Evolutionary conservation across 1,140 invertebrate genomes (phyloP), one percentile per base, ranked within the genome.

Genomic region (Drosophila sproati): DNA sequence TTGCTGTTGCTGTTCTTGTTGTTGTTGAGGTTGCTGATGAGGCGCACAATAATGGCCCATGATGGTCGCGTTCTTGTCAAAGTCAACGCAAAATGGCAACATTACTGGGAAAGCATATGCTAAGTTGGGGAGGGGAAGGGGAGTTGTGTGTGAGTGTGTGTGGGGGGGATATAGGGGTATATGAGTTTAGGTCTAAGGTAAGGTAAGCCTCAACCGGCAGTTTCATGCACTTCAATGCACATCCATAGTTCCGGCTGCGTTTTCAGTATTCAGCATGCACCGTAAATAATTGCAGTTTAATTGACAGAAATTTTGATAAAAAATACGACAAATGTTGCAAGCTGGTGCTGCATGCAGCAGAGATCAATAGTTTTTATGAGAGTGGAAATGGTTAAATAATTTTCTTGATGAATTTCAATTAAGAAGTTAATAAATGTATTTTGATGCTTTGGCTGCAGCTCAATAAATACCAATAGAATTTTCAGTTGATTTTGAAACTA

Each of bases 1-100:
- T 48, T 50, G 61, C n/a, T 51, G 73, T 37, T 12, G 47, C 29
- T n/a, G 29, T 10, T 62, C 61, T 52, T 45, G 66, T 39, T 54
- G 70, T 35, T 48, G 69, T 56, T 60, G 69, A 7, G 32, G 80
- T 43, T 68, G 82, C 78, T 86, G 82, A 88, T 82, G 83, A 88
- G 82, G 82, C 82, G 82, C 82, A 86, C 86, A 72, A 86, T 86
- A 86, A 82, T 87, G 80, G 80, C 77, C 73, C 70, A 78, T 88
- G 83, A 87, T 87, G 83, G 83, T 81, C 79, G 83, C 76, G 82
- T 86, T 85, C 82, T 85, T 86, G 82, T 85, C 82, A 85, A 85
- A 85, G 74, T 86, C 82, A 81, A 86, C 78, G 62, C 59, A 74
- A 83, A 83, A 78, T 76, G 80, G 62, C 82, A 87, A 64, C 73